Percentiles rank a stretch among this genome's conserved stretches.
Conservation (phyloP, 2,113 vertebrate genomes). For the Tichodroma muraria region DNA sequence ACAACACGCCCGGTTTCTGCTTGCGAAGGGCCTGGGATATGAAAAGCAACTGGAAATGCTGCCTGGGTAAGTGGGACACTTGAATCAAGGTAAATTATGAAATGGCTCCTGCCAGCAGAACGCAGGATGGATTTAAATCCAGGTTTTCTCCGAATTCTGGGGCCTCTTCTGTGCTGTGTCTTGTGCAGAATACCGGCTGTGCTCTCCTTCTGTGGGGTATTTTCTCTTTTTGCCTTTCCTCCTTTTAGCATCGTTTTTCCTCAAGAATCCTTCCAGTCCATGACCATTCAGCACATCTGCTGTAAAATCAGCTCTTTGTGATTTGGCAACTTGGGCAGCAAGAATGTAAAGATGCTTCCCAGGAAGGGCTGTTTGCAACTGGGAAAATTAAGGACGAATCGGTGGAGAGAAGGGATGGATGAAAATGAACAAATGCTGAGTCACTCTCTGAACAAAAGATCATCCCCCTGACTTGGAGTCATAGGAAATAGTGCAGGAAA, state of each 20-base stretch:
- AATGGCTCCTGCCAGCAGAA: background rate
- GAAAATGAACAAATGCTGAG: background rate
- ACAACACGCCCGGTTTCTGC: background rate
- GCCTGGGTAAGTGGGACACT: slow-evolving; percentile 38
- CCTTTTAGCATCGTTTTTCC: background rate
- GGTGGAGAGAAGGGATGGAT: background rate
- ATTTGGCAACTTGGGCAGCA: background rate
- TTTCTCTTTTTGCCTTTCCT: background rate
- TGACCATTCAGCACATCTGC: background rate
- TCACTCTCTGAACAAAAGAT: background rate
- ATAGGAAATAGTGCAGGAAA: background rate
- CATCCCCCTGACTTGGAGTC: background rate
- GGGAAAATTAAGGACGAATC: background rate
- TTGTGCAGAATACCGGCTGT: fast-evolving
- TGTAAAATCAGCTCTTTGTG: background rate
- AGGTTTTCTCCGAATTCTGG: background rate
- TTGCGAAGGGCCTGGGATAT: background rate
- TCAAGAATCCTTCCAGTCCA: background rate
- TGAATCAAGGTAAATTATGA: slow-evolving; percentile 31
- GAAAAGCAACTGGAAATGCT: background rate
- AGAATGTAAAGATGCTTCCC: background rate
- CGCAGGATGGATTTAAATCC: background rate
- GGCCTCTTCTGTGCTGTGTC: background rate
- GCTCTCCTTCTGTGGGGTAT: fast-evolving
- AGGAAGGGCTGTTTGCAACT: background rate